A percentile compares a stretch with the other conserved stretches of the same genome.
Evolutionary conservation across 1,140 invertebrate genomes (phyloP).

Genomic region (Bicyclus anynana): DNA sequence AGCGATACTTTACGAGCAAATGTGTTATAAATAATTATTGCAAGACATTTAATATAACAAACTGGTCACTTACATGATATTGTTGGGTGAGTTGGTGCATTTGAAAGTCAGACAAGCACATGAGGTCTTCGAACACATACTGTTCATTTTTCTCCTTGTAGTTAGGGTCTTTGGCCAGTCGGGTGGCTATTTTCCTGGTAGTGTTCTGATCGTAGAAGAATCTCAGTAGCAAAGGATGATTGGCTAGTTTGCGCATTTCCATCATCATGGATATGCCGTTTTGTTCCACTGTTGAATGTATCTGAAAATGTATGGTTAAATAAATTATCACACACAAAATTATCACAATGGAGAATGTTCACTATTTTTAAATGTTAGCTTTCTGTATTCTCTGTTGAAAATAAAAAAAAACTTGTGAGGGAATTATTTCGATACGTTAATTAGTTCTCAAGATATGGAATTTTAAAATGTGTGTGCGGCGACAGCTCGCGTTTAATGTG

Average conservation of each 20-base stretch:
- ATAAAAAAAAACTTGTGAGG: too few species aligned
- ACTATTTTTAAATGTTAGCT: too few species aligned
- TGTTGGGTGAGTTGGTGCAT: slow-evolving; percentile 87
- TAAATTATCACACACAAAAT: not conserved
- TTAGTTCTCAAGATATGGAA: too few species aligned
- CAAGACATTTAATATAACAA: not conserved
- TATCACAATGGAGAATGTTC: too few species aligned
- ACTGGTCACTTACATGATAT: slow-evolving; percentile 76
- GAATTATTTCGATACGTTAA: too few species aligned
- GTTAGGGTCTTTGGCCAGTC: slow-evolving; percentile 82
- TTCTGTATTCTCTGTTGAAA: too few species aligned
- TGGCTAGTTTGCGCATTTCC: slow-evolving; percentile 91
- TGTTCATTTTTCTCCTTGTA: slow-evolving; percentile 90
- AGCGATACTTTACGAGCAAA: too few species aligned
- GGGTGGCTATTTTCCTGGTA: slow-evolving; percentile 84
- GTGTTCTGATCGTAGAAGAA: slow-evolving; percentile 87
- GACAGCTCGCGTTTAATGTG: too few species aligned
- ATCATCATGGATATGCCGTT: slow-evolving; percentile 90
- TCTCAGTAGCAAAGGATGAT: slow-evolving; percentile 91
- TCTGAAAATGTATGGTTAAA: slow-evolving; percentile 30
- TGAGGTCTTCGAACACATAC: slow-evolving; percentile 92
- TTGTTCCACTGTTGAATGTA: slow-evolving; percentile 74
- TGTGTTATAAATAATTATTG: not conserved
- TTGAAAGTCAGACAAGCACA: slow-evolving; percentile 94
- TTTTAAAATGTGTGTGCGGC: too few species aligned